Percentiles rank a stretch among this genome's conserved stretches.
Conservation (phyloP, 2,113 vertebrate genomes). For the Anhinga rufa region DNA sequence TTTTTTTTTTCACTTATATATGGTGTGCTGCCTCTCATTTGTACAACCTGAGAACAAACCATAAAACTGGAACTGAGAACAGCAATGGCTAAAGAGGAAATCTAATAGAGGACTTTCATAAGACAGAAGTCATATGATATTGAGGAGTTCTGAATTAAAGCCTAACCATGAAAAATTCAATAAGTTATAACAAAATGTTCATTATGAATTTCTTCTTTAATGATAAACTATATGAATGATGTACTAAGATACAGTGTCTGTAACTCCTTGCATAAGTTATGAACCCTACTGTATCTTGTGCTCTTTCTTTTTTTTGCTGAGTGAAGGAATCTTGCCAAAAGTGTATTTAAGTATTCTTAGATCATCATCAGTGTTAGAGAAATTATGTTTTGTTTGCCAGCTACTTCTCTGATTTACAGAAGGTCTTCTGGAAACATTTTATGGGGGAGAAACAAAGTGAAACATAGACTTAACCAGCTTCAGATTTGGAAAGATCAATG, state of each 20-base stretch:
- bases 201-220: slow-evolving; percentile 32
- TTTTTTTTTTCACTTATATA: neutral
- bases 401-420: neutral
- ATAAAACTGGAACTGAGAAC: neutral
- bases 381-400: neutral
- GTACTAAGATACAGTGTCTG: neutral
- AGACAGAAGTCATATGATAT: neutral
- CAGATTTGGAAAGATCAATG: neutral
- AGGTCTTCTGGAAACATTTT: neutral
- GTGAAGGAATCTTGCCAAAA: neutral
- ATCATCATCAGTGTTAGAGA: neutral
- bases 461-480: neutral
- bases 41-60: neutral
- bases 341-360: neutral
- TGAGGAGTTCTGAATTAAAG: slow-evolving; percentile 21
- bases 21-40: neutral
- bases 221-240: slow-evolving; percentile 27
- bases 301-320: neutral
- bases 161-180: slow-evolving; percentile 1
- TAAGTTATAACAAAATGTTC: neutral
- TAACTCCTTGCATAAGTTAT: neutral
- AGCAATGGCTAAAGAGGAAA: neutral
- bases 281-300: neutral
- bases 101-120: neutral
- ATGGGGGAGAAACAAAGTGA: neutral